These are phyloP conservation scores for Halcyon malimbica DNA, from an alignment of 2,113 vertebrate species.

Conservation along the genomic window DNA sequence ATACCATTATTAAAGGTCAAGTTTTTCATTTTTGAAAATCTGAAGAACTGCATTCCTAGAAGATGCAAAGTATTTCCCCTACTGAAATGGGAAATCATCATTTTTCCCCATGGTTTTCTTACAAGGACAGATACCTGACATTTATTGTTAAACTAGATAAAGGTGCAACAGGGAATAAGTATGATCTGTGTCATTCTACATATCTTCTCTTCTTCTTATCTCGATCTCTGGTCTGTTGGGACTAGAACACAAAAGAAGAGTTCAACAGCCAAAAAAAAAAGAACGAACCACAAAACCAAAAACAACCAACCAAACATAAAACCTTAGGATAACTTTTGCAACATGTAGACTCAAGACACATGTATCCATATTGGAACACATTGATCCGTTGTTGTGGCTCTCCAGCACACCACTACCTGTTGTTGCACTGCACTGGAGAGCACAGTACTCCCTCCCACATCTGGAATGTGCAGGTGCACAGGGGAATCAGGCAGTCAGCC, in stretches of 20 bases:
- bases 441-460: no score
- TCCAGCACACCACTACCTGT: no score
- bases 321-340: background rate
- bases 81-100: background rate
- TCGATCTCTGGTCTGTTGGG: background rate
- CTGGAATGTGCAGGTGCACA: no score
- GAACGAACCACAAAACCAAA: no score
- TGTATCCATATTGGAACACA: no score
- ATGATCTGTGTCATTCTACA: background rate
- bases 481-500: no score
- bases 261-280: background rate
- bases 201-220: background rate
- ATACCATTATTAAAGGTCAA: conserved; percentile 23
- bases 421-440: no score
- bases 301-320: no score
- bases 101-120: background rate
- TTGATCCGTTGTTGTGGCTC: no score
- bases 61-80: background rate
- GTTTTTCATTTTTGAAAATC: background rate
- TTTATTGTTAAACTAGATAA: background rate
- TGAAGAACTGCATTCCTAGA: background rate
- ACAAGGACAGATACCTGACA: background rate
- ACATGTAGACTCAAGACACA: background rate
- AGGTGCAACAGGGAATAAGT: background rate
- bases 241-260: background rate